Evolutionary conservation across 2,113 vertebrate genomes (phyloP).

Genomic region (Phalacrocorax pelagicus): DNA sequence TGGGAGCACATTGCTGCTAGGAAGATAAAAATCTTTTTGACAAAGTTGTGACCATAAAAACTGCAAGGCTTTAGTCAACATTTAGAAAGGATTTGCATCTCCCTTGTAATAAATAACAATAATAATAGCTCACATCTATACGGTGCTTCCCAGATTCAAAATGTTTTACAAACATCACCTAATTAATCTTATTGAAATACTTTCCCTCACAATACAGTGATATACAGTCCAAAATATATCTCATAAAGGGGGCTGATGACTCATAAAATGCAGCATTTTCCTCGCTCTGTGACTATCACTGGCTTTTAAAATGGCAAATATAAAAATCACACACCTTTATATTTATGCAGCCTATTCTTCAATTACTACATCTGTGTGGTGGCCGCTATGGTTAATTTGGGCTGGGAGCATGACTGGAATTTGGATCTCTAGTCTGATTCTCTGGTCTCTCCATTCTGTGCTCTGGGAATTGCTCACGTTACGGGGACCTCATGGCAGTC

Average conservation of each 20-base stretch:
- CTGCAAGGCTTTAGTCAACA: slow-evolving; percentile 62
- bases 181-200: slow-evolving; percentile 63
- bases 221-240: slow-evolving; percentile 22
- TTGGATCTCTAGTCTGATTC: not conserved
- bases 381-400: slow-evolving; percentile 15
- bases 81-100: slow-evolving; percentile 69
- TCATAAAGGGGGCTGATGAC: slow-evolving; percentile 60
- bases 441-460: not conserved
- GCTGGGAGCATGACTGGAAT: slow-evolving; percentile 11
- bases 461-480: not conserved
- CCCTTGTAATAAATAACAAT: slow-evolving; percentile 65
- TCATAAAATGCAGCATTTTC: slow-evolving; percentile 63
- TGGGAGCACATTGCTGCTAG: slow-evolving; percentile 63
- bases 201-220: slow-evolving; percentile 10
- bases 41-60: slow-evolving; percentile 75
- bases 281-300: not conserved
- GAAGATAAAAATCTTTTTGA: slow-evolving; percentile 73
- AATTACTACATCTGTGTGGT: slow-evolving; percentile 26
- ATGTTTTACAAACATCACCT: slow-evolving; percentile 22
- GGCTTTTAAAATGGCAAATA: slow-evolving; percentile 53
- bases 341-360: slow-evolving; percentile 50
- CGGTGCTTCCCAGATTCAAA: not conserved
- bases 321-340: slow-evolving; percentile 60
- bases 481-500: not conserved
- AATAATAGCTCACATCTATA: slow-evolving; percentile 54